Conservation (phyloP, 2,888 invertebrate genomes). For the Epirrhoe tristata region DNA sequence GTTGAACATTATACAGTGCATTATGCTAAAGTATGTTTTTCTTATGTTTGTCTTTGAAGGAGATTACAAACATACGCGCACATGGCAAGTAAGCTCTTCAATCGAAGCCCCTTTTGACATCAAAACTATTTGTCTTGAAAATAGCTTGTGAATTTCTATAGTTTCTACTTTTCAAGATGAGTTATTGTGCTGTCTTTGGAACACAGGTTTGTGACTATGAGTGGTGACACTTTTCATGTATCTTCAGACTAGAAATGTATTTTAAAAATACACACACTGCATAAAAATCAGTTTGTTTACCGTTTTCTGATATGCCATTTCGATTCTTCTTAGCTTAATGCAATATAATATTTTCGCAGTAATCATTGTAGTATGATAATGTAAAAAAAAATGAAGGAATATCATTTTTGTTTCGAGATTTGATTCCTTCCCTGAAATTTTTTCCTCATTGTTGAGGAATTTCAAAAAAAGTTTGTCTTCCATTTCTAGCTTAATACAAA, state of each 20-base stretch:
- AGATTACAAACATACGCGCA: slow-evolving; percentile 77
- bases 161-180: slow-evolving; percentile 52
- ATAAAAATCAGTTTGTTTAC: not conserved
- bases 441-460: too few relatives aligned
- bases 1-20: slow-evolving; percentile 38
- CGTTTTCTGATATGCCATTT: not conserved
- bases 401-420: too few relatives aligned
- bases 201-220: slow-evolving; percentile 56
- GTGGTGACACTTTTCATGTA: slow-evolving; percentile 22
- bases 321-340: not conserved
- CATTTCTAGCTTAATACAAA: too few relatives aligned
- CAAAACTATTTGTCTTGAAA: slow-evolving; percentile 80
- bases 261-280: not conserved
- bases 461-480: too few relatives aligned
- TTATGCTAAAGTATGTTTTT: slow-evolving; percentile 74
- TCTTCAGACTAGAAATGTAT: slow-evolving; percentile 24
- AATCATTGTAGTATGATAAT: too few relatives aligned
- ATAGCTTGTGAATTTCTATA: slow-evolving; percentile 76
- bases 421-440: too few relatives aligned
- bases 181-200: slow-evolving; percentile 67
- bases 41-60: slow-evolving; percentile 79
- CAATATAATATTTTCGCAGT: too few relatives aligned
- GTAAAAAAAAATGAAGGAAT: too few relatives aligned
- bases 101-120: slow-evolving; percentile 71
- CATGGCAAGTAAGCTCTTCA: slow-evolving; percentile 65